These are phyloP conservation scores for Salmo trutta DNA, from an alignment of 2,797 vertebrate genomes.

Conservation along the genomic window DNA sequence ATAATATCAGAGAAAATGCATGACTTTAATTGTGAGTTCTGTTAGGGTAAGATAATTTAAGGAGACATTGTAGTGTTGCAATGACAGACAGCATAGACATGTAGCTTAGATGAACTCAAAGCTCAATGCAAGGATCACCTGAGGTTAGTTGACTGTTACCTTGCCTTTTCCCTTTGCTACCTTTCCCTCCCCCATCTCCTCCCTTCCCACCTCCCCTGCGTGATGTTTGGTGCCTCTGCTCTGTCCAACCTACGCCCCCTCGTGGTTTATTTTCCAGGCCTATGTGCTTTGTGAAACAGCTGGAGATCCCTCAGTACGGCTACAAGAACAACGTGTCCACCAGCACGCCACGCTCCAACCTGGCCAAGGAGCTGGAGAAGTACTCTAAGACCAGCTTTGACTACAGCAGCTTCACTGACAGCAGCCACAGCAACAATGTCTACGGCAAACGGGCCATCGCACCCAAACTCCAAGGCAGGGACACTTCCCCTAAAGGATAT, in stretches of 20 bases:
- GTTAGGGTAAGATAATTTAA: neutral
- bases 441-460: conserved; percentile 98
- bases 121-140: neutral
- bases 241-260: conserved; percentile 74
- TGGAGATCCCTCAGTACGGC: conserved; percentile 98
- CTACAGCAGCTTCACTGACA: conserved; percentile 84
- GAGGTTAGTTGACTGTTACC: neutral
- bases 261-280: conserved; percentile 86
- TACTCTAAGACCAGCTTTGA: conserved; percentile 99
- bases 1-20: conserved; percentile 3
- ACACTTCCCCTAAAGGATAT: conserved; percentile 94
- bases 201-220: conserved; percentile 58
- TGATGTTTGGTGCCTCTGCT: conserved; percentile 71
- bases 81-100: neutral
- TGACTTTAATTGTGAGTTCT: neutral
- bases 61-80: neutral
- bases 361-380: conserved; percentile 99
- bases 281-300: conserved; percentile 99
- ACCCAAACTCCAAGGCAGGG: conserved; percentile 95
- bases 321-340: conserved; percentile 98
- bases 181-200: conserved; percentile 35
- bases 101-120: neutral
- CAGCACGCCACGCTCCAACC: conserved; percentile 97
- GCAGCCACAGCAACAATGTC: conserved; percentile 70
- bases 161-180: conserved; percentile 32